A percentile compares a stretch with the other conserved stretches of the same genome.
phyloP scores from a whole-genome alignment of 1,140 invertebrate species.

The Acromyrmex charruanus region DNA sequence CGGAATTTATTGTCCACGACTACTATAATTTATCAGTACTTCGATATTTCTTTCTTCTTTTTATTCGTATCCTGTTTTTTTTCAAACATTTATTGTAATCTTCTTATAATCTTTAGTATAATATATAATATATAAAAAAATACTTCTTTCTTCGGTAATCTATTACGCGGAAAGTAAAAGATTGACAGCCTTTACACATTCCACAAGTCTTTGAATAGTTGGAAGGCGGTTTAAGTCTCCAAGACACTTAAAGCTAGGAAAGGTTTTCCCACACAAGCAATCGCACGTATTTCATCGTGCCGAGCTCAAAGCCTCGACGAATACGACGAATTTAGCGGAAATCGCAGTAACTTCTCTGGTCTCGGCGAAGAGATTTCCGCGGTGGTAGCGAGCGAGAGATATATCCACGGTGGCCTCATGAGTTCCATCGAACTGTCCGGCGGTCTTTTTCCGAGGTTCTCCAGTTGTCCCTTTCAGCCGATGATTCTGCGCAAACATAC shows the following conservation, averaged over 20 bases:
- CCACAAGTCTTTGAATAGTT: background rate
- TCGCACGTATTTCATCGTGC: slow-evolving; percentile 43
- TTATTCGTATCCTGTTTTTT: background rate
- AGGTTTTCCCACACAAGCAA: slow-evolving; percentile 29
- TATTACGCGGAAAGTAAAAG: background rate
- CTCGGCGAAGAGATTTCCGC: slow-evolving; percentile 25
- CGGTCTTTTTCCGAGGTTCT: slow-evolving; percentile 31
- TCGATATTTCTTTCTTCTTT: background rate
- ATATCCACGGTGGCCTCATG: slow-evolving; percentile 36
- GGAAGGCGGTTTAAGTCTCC: slow-evolving; percentile 11
- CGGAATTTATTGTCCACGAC: slow-evolving; percentile 25
- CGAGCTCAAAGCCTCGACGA: background rate
- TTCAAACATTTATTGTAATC: background rate
- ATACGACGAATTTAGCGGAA: slow-evolving; percentile 58
- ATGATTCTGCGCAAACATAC: slow-evolving; percentile 44
- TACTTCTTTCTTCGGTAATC: too few relatives aligned
- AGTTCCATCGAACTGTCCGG: slow-evolving; percentile 50
- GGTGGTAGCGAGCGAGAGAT: slow-evolving; percentile 28
- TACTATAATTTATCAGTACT: background rate
- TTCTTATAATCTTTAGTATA: background rate
- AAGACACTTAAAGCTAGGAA: background rate
- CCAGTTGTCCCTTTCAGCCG: slow-evolving; percentile 6
- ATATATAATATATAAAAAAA: background rate
- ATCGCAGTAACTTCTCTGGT: slow-evolving; percentile 30
- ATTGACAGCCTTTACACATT: background rate